Percentiles rank a stretch among this genome's conserved stretches.
Conservation (phyloP, 2,888 invertebrate species). For the Coelogynopora nodosa region DNA sequence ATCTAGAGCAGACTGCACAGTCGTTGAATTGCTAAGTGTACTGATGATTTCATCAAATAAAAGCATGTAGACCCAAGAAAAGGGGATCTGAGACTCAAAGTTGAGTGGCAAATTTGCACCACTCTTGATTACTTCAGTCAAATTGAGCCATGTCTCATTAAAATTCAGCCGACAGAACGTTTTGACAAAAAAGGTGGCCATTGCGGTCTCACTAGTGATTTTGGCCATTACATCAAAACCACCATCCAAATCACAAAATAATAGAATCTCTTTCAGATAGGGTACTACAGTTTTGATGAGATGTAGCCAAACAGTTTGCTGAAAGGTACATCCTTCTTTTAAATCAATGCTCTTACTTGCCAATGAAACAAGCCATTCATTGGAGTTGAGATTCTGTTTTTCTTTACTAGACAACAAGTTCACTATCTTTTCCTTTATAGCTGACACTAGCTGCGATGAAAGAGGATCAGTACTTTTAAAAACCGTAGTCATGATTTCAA, state of each 20-base stretch:
- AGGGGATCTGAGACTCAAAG: background rate
- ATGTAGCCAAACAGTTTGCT: background rate
- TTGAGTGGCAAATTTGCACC: background rate
- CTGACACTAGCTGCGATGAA: background rate
- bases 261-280: background rate
- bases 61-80: background rate
- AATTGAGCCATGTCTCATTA: background rate
- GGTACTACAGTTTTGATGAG: background rate
- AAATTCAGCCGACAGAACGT: background rate
- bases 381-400: background rate
- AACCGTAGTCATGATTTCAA: background rate
- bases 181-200: background rate
- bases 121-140: background rate
- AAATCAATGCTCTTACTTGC: background rate
- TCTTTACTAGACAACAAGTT: background rate
- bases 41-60: background rate
- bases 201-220: background rate
- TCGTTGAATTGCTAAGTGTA: background rate
- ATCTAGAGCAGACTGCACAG: background rate
- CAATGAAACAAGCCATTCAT: background rate
- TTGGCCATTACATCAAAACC: background rate
- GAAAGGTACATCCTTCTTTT: slow-evolving; percentile 6
- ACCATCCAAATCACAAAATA: background rate
- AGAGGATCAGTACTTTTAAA: background rate
- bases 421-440: background rate